A percentile compares a stretch with the other conserved stretches of the same genome.
These are phyloP conservation scores for Myiothlypis chrysogaster DNA, from an alignment of 2,797 vertebrate genomes.

Conservation along the genomic window DNA sequence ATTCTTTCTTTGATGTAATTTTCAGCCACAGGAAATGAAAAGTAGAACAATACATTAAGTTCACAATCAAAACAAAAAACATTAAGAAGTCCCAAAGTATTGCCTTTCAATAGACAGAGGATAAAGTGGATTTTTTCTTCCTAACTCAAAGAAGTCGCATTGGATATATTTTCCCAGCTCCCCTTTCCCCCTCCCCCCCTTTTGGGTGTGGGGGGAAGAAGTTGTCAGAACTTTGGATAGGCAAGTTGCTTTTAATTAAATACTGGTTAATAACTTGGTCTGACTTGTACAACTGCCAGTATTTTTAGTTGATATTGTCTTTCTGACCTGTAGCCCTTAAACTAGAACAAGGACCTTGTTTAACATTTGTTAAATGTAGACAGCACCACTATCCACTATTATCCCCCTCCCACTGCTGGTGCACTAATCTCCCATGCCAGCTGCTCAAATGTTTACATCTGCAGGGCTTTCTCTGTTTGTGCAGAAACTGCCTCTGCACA, in stretches of 20 bases:
- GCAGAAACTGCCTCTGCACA: constrained; percentile 44
- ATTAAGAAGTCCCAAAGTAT: neutral
- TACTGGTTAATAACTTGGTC: neutral
- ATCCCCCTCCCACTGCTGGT: neutral
- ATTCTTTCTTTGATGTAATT: neutral
- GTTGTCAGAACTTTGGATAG: neutral
- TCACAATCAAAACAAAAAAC: neutral
- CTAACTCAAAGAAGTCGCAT: neutral
- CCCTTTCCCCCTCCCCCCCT: rapidly evolving
- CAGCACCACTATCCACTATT: neutral
- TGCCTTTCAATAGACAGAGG: neutral
- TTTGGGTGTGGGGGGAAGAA: rapidly evolving
- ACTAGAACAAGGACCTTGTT: constrained; percentile 16
- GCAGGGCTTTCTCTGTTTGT: constrained; percentile 35
- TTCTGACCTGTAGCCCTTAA: constrained; percentile 6
- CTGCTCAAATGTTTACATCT: constrained; percentile 46
- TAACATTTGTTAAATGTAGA: constrained; percentile 43
- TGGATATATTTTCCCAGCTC: neutral
- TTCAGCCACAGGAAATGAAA: neutral
- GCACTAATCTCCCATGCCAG: constrained; percentile 25
- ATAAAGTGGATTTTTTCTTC: neutral
- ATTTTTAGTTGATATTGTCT: neutral
- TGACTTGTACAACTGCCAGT: neutral
- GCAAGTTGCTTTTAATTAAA: neutral
- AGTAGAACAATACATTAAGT: neutral